Evolutionary conservation across 2,797 vertebrate genomes (phyloP).

Genomic region (Danio jaintianensis): DNA sequence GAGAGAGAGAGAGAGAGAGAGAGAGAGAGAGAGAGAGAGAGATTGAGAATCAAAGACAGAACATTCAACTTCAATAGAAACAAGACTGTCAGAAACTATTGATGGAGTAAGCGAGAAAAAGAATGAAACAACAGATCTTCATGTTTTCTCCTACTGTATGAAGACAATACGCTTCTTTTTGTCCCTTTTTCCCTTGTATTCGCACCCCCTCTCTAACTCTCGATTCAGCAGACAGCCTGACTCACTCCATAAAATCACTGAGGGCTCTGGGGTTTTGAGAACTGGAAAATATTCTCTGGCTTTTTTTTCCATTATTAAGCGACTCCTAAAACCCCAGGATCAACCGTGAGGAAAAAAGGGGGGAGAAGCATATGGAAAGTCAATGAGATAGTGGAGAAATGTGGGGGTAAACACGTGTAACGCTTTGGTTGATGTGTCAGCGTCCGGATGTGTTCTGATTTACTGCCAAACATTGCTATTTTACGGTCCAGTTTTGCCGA

Average conservation of each 20-base stretch:
- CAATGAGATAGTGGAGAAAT: slow-evolving; percentile 11
- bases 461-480: slow-evolving; percentile 33
- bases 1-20: background rate
- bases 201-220: slow-evolving; percentile 14
- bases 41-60: background rate
- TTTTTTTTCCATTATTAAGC: slow-evolving; percentile 67
- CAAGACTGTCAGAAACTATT: slow-evolving; percentile 15
- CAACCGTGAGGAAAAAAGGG: slow-evolving; percentile 23
- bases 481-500: background rate
- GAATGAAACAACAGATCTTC: slow-evolving; percentile 5
- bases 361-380: slow-evolving; percentile 23
- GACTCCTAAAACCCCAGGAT: slow-evolving; percentile 59
- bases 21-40: background rate
- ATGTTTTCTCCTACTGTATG: slow-evolving; percentile 36
- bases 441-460: slow-evolving; percentile 11
- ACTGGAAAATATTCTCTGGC: slow-evolving; percentile 57
- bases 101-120: slow-evolving; percentile 2
- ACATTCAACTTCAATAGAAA: slow-evolving; percentile 6
- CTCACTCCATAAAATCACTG: slow-evolving; percentile 58
- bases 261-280: slow-evolving; percentile 59
- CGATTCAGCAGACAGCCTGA: slow-evolving; percentile 44
- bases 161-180: background rate
- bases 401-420: background rate
- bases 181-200: background rate
- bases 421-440: background rate